phyloP scores from a whole-genome alignment of 2,113 vertebrate genomes.

The Anseranas semipalmata region DNA sequence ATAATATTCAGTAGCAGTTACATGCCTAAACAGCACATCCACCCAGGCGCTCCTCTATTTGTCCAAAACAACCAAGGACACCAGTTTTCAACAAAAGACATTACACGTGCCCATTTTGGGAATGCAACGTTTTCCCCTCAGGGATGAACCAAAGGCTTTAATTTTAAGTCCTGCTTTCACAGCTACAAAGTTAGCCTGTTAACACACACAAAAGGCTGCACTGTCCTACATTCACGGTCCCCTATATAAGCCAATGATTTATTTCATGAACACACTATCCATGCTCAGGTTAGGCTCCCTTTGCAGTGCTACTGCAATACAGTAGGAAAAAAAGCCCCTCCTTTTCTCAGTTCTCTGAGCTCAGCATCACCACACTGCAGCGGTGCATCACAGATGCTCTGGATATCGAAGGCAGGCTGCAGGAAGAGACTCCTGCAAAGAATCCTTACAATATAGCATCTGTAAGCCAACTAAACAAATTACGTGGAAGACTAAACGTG shows the following conservation, averaged over 20 bases:
- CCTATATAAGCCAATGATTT: neutral
- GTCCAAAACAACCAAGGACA: neutral
- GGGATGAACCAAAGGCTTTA: slow-evolving; percentile 1
- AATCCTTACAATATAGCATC: neutral
- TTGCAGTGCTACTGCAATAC: neutral
- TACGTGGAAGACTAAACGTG: neutral
- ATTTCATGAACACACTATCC: neutral
- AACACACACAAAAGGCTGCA: neutral
- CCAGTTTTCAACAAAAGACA: neutral
- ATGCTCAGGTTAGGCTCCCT: neutral
- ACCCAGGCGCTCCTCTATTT: neutral
- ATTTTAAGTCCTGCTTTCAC: neutral
- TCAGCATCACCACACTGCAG: neutral
- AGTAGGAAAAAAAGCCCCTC: neutral
- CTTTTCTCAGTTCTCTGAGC: neutral
- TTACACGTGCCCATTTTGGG: neutral
- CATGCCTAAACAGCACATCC: neutral
- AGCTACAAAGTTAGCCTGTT: neutral
- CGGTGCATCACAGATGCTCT: neutral
- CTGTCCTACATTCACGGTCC: neutral
- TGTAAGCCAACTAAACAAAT: neutral
- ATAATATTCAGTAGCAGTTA: neutral
- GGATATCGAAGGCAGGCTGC: neutral
- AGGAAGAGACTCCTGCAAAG: neutral
- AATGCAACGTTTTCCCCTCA: neutral